Percentiles rank a stretch among this genome's conserved stretches.
These are phyloP conservation scores for Sander vitreus DNA, from an alignment of 2,113 vertebrate species.

Conservation along the genomic window DNA sequence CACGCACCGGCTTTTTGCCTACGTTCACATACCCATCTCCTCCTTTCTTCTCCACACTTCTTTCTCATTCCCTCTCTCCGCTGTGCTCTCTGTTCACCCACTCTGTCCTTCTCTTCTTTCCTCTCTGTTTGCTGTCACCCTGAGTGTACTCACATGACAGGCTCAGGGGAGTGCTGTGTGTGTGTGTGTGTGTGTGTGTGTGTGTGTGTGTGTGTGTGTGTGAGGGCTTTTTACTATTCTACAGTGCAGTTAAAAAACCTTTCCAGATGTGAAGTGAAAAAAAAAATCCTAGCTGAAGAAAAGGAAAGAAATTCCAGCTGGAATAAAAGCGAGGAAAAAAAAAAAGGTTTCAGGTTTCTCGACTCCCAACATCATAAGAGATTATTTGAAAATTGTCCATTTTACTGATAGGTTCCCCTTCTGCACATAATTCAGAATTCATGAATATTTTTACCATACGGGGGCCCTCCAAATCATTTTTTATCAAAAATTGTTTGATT, in stretches of 20 bases:
- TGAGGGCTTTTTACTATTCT: slow-evolving; percentile 24
- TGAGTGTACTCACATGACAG: slow-evolving; percentile 2
- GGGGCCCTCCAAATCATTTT: slow-evolving; percentile 14
- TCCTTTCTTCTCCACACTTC: neutral
- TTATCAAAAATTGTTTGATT: slow-evolving; percentile 47
- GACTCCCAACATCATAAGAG: slow-evolving; percentile 31
- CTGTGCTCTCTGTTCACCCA: neutral
- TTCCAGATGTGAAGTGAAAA: slow-evolving; percentile 72
- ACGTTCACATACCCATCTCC: neutral
- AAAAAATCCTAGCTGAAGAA: neutral
- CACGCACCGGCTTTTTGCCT: neutral
- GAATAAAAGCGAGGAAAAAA: slow-evolving; percentile 4
- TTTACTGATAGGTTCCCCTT: slow-evolving; percentile 36
- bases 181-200: too few species aligned
- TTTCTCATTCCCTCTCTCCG: neutral
- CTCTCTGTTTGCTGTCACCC: slow-evolving; percentile 33
- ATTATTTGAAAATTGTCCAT: slow-evolving; percentile 55
- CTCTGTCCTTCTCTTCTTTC: neutral
- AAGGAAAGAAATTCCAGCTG: slow-evolving; percentile 12
- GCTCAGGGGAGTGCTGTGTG: slow-evolving; percentile 28
- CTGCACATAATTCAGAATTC: slow-evolving; percentile 33
- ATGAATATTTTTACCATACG: slow-evolving; percentile 49
- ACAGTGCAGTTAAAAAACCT: slow-evolving; percentile 58
- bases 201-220: too few species aligned
- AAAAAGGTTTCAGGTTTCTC: slow-evolving; percentile 34